Percentiles rank a stretch among this genome's conserved stretches.
These are phyloP conservation scores for Zootoca vivipara DNA, from an alignment of 2,113 vertebrate genomes.

Conservation along the genomic window DNA sequence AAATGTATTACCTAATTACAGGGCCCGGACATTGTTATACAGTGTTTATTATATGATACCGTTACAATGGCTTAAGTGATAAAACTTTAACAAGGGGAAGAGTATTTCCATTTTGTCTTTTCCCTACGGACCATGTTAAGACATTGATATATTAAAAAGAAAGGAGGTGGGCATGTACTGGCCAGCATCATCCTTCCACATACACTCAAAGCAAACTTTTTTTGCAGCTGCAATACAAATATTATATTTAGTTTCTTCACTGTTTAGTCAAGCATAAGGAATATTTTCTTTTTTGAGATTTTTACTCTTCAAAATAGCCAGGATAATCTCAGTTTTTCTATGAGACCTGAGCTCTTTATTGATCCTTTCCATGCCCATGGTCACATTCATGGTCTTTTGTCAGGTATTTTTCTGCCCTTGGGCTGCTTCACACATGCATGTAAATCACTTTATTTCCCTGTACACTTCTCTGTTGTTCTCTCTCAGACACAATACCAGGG, in stretches of 20 bases:
- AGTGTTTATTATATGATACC: constrained; percentile 25
- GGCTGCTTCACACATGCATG: neutral
- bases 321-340: neutral
- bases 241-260: neutral
- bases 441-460: neutral
- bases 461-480: no score
- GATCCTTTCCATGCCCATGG: neutral
- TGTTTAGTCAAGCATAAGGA: neutral
- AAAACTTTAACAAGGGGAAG: constrained; percentile 8
- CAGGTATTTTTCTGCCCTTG: neutral
- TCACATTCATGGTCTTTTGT: no score
- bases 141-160: neutral
- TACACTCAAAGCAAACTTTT: neutral
- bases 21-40: neutral
- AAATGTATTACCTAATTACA: constrained; percentile 39
- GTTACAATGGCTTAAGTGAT: constrained; percentile 18
- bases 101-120: neutral
- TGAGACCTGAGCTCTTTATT: neutral
- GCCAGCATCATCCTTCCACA: neutral
- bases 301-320: neutral
- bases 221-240: neutral
- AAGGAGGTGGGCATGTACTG: neutral
- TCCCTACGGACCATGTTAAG: neutral
- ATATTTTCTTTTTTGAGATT: neutral
- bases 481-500: no score